Conservation (phyloP, 2,113 vertebrate species). For the Pedetes capensis region DNA sequence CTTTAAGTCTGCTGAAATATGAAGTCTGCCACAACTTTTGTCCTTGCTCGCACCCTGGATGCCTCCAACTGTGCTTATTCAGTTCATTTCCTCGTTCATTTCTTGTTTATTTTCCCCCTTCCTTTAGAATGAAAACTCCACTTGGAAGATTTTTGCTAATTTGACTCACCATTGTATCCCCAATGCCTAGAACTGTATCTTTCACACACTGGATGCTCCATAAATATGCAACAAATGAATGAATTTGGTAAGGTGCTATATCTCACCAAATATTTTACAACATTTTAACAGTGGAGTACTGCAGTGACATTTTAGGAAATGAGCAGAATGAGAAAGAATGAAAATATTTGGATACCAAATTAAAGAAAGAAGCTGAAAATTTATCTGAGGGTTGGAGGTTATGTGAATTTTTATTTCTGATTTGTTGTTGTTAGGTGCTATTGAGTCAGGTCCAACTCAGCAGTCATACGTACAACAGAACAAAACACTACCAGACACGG, state of each 20-base stretch:
- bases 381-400: not conserved
- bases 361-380: constrained; percentile 1
- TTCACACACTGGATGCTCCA: not conserved
- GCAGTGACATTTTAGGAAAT: not conserved
- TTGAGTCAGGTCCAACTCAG: too few species aligned
- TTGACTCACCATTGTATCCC: not conserved
- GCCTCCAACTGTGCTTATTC: not conserved
- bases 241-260: not conserved
- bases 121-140: not conserved
- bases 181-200: not conserved
- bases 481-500: too few species aligned
- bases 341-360: not conserved
- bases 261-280: not conserved
- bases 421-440: too few species aligned
- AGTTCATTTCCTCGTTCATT: not conserved
- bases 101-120: not conserved
- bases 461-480: too few species aligned
- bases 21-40: not conserved
- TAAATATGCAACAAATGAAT: not conserved
- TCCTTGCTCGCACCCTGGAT: not conserved
- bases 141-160: not conserved
- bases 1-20: not conserved
- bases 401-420: constrained; percentile 27
- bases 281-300: not conserved
- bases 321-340: not conserved